Percentiles rank a stretch among this genome's conserved stretches.
Evolutionary conservation across 2,113 vertebrate genomes (phyloP).

Genomic region (Atrichornis clamosus): DNA sequence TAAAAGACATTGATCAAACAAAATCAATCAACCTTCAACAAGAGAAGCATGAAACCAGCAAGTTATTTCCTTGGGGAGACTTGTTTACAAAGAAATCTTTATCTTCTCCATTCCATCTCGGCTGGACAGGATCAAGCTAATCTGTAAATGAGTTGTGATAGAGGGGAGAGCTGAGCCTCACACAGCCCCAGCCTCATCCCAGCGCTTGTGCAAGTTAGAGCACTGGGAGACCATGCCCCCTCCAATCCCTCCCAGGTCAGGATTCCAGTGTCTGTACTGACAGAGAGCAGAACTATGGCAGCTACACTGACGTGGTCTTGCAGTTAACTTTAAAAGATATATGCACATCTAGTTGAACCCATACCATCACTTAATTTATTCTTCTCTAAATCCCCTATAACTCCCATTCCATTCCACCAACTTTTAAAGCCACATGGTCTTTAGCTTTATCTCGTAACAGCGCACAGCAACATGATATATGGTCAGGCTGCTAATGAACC

Average conservation of each 20-base stretch:
- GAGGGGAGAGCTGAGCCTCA: neutral
- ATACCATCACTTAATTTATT: neutral
- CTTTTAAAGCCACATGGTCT: neutral
- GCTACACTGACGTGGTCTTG: neutral
- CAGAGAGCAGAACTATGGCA: neutral
- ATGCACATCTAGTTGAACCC: neutral
- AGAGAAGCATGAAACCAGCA: neutral
- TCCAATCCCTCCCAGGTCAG: neutral
- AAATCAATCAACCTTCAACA: neutral
- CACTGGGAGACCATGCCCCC: accelerated
- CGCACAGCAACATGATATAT: neutral
- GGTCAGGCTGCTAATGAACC: neutral
- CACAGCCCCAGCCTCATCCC: neutral
- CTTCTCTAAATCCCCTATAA: neutral
- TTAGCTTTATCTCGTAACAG: neutral
- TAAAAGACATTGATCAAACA: neutral
- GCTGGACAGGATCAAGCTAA: neutral
- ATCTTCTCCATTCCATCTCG: neutral
- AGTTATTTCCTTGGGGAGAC: neutral
- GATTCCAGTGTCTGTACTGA: accelerated
- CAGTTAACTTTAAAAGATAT: neutral
- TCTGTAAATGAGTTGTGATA: neutral
- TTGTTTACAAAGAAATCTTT: neutral
- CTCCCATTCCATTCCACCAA: neutral
- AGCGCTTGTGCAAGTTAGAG: no score